Evolutionary conservation across 64 coral and sea anemone species (phyloP), one percentile per base, ranked within the genome.

Genomic region (Orbicella faveolata): DNA sequence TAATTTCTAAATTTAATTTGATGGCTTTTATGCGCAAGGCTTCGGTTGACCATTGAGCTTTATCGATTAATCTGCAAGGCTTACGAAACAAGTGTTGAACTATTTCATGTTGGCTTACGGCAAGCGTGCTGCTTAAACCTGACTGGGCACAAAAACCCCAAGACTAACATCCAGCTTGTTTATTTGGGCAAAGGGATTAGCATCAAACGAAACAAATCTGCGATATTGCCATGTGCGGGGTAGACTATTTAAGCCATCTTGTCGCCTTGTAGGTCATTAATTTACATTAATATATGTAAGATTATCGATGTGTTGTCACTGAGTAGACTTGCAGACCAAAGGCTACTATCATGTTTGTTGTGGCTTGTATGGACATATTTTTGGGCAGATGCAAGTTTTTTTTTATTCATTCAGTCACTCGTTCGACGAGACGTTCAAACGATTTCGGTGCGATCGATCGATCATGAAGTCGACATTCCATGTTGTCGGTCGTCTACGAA

Each of bases 131-230:
- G 55, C 34, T 19, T 63, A 36, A 81, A 57, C 59, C 12, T 81
- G 1, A 81, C 63, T 81, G 57, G 55, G 26, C 79, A 63, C 57
- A 57, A 55, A 81, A 81, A 9, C 54, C 25, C 11, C 25, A 79
- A 78, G 57, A 81, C 79, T 34, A 81, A 81, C 20, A 64, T 81
- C 14, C 55, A 63, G 5, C 15, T 7, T 81, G 79, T 81, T 81
- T 61, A 21, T 79, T 35, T 61, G 21, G 33, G 2, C 14, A 63
- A 63, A 77, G 20, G 2, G 18, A 51, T 23, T 77, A 21, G 41
- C 20, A 48, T 48, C 44, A 2, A 52, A n/a, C 41, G 41, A 21
- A 70, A 70, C 10, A 21, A 23, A 70, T n/a, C 23, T 70, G 67
- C 21, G 67, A 70, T 70, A 70, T 70, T 70, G 67, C 21, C 67